Base-by-base conservation (phyloP, 2,888 invertebrate species). In the Lasioglossum morio region DNA sequence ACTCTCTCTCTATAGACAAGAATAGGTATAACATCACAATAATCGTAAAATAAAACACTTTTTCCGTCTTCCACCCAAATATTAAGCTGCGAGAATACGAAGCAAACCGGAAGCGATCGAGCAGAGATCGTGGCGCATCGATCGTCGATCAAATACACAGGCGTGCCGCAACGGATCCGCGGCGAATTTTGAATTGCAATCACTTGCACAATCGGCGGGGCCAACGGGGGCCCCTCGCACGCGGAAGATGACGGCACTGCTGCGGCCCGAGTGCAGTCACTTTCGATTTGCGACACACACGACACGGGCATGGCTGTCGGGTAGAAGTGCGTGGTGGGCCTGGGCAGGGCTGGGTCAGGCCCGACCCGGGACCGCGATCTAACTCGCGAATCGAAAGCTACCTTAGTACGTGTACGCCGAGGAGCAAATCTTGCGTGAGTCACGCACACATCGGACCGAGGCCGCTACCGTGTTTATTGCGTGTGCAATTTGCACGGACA, bases 271-370 rank as follows among this genome's bases (percentile, higher is more conserved):
- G 79, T 63, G 81, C 66, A 30, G 30, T 16, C 63, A 90, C 91
- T 91, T 91, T 91, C 90, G 87, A 83, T 91, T 90, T 82, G 79
- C 84, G 70, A 81, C 77, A 66, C 73, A 82, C 63, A 27, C 72
- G 66, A 34, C 66, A 19, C 30, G 53, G 7, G 3, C 7, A 30
- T 66, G 40, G 10, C 7, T 63, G 30, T 30, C 30, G 46, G 27
- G 72, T 46, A 72, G 84, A 82, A 78, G 78, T 77, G 70, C 60
- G 53, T 40, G 14, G 60, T 16, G 60, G n/a, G 5, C 60, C 60
- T 10, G 23, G 53, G 23, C 23, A 27, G 27, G 60, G 60, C 27
- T 60, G 27, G 66, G 66, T 30, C 70, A 10, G 69, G 12, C 78
- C 34, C 69, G n/a, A 19, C 48, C 23, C 37, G 34, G 66, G 53